Evolutionary conservation across 2,113 vertebrate species (phyloP).

Genomic region (Sialia sialis): DNA sequence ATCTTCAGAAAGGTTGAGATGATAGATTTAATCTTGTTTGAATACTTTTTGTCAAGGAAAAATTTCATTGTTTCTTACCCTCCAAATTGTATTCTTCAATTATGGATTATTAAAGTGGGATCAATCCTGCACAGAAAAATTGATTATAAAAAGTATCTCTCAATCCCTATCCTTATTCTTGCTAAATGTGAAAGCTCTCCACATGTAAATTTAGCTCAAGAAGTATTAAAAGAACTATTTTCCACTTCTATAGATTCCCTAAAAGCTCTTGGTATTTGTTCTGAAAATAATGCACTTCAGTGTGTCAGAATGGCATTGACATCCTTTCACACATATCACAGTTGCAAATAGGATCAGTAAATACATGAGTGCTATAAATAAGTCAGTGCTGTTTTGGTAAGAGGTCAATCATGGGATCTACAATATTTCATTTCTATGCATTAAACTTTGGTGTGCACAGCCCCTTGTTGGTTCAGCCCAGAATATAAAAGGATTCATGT

Average conservation of each 20-base stretch:
- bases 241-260: background rate
- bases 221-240: background rate
- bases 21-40: slow-evolving; percentile 29
- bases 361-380: background rate
- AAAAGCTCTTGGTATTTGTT: background rate
- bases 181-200: background rate
- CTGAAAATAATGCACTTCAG: background rate
- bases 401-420: background rate
- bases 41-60: slow-evolving; percentile 25
- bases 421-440: background rate
- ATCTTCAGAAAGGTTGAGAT: background rate
- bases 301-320: background rate
- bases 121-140: background rate
- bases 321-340: background rate
- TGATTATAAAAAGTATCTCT: background rate
- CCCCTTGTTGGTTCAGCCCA: background rate
- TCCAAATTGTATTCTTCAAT: background rate
- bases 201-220: background rate
- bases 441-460: background rate
- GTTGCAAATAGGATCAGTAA: background rate
- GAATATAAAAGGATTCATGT: background rate
- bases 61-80: background rate
- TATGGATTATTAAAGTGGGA: background rate
- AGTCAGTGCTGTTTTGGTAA: background rate
- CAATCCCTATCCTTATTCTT: background rate